Conservation (phyloP, 2,888 invertebrate genomes). For the Thymelicus lineola region DNA sequence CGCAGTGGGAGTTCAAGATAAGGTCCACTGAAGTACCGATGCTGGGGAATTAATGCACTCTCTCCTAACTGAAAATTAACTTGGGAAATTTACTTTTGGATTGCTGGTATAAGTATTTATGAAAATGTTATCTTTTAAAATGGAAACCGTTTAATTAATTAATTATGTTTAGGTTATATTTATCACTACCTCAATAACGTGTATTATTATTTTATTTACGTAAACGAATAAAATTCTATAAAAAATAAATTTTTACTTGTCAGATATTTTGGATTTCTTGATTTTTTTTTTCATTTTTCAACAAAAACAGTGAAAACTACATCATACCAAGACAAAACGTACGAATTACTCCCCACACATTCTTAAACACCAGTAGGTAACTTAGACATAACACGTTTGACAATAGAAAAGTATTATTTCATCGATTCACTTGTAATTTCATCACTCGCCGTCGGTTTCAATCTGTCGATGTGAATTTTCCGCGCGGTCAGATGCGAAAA, state of each 20-base stretch:
- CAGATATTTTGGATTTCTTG: too few relatives aligned
- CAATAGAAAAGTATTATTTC: slow-evolving; percentile 37
- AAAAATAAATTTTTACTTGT: too few relatives aligned
- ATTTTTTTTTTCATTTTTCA: too few relatives aligned
- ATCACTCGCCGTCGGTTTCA: slow-evolving; percentile 40
- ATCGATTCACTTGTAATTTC: slow-evolving; percentile 46
- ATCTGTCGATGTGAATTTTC: slow-evolving; percentile 63
- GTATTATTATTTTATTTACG: too few relatives aligned
- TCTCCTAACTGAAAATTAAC: slow-evolving; percentile 39
- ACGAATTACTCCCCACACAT: too few relatives aligned
- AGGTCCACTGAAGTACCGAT: slow-evolving; percentile 52
- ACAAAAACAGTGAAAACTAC: too few relatives aligned
- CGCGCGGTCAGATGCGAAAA: slow-evolving; percentile 55
- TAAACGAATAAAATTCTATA: too few relatives aligned
- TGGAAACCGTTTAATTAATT: neutral
- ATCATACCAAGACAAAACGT: too few relatives aligned
- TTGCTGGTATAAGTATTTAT: slow-evolving; percentile 1
- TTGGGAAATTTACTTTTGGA: slow-evolving; percentile 28
- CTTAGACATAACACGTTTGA: neutral
- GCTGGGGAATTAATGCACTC: slow-evolving; percentile 51
- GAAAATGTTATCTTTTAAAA: neutral
- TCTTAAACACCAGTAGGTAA: too few relatives aligned
- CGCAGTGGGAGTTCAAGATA: slow-evolving; percentile 62
- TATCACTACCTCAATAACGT: too few relatives aligned
- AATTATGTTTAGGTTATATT: too few relatives aligned